Base-by-base conservation (phyloP, 1,140 invertebrate genomes). In the Zaprionus gabonicus region DNA sequence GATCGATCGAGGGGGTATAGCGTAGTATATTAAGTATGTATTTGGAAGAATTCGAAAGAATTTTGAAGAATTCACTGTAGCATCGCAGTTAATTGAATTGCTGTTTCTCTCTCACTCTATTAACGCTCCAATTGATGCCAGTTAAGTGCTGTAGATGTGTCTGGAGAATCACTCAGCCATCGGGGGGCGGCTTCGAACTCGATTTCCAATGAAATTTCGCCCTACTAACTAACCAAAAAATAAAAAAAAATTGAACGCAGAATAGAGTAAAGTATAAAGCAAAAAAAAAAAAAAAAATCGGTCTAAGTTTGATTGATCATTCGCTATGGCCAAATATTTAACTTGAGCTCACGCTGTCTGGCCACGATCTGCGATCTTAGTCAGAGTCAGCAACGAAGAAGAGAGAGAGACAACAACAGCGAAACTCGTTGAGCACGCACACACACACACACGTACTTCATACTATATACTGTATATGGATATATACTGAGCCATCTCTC, bases 91-190 rank as follows among this genome's bases (percentile, higher is more conserved):
- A 41, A 56, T 17, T 74, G 66, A 34, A 10, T 34, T 34, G 53
- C 72, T 49, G 27, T 6, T 15, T 44, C 41, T 44, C 4, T 44
- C 41, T 44, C 49, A 25, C 9, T 57, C 57, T 23, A 76, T 71
- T 76, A 78, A 86, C 76, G 84, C 84, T 88, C 84, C 84, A 87
- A 87, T 87, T 87, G 84, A 71, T 88, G 80, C 83, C 83, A 83
- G 80, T 86, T 82, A 80, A 76, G 64, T 56, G 23, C 31, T 4
- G 36, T n/a, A 10, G 9, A 34, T 34, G 9, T 34, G 55, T 67
- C 56, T 67, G 20, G 23, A 53, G 17, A 38, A 44, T n/a, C 59
- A 71, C 13, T 51, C 17, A 56, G 55, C 44, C 44, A 55, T 57
- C 71, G 17, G 20, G 51, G 3, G 63, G 31, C 55, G 53, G 63